Conservation (phyloP, 2,113 vertebrate species). For the Stictonetta naevosa region DNA sequence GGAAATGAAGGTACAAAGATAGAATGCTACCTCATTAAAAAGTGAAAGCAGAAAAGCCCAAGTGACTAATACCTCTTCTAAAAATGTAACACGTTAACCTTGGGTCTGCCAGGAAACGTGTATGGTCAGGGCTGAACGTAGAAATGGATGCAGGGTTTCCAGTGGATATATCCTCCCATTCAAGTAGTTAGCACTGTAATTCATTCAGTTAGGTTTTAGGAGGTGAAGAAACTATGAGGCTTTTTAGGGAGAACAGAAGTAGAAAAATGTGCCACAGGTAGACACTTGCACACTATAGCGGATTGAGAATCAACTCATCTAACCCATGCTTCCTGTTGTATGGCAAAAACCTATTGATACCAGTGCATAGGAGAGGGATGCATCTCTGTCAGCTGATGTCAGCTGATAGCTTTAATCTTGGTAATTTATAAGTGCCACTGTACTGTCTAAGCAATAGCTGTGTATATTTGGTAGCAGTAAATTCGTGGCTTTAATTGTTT, state of each 20-base stretch:
- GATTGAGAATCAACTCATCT: background rate
- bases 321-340: background rate
- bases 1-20: conserved; percentile 17
- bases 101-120: background rate
- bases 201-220: background rate
- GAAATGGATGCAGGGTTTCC: background rate
- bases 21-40: conserved; percentile 14
- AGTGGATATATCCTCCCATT: background rate
- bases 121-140: background rate
- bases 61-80: conserved; percentile 2
- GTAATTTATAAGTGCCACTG: background rate
- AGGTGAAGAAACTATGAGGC: background rate
- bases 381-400: background rate
- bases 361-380: rapidly evolving
- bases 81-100: conserved; percentile 29
- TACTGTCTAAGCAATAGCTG: background rate
- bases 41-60: conserved; percentile 22
- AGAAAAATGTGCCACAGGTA: background rate
- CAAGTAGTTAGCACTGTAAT: background rate
- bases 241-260: background rate
- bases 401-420: background rate
- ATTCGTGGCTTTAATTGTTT: background rate
- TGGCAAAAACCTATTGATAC: background rate
- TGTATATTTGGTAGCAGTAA: background rate
- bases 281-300: background rate